A percentile compares a stretch with the other conserved stretches of the same genome.
These are phyloP conservation scores for Laticauda colubrina DNA, from an alignment of 2,113 vertebrate species.

Conservation along the genomic window DNA sequence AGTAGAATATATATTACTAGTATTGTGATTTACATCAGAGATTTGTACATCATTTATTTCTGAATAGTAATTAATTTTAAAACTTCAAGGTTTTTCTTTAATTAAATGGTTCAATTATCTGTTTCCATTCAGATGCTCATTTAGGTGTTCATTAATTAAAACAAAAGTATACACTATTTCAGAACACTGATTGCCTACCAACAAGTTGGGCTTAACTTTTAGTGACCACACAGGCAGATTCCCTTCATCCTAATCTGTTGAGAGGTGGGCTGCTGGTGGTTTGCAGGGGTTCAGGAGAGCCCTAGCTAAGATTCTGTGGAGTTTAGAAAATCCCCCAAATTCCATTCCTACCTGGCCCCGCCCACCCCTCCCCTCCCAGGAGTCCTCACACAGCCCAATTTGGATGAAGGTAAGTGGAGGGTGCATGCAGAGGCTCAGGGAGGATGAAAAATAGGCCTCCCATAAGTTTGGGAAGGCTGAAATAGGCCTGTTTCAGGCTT, in stretches of 20 bases:
- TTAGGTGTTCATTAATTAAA: neutral
- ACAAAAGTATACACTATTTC: neutral
- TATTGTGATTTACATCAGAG: neutral
- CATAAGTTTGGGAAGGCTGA: no score
- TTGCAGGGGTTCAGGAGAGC: no score
- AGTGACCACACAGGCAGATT: neutral
- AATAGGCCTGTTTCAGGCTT: no score
- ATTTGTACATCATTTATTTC: slow-evolving; percentile 31
- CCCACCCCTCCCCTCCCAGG: no score
- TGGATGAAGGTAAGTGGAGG: no score
- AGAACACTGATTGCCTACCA: neutral
- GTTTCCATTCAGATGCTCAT: neutral
- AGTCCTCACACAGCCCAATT: no score
- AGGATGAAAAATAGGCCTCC: no score
- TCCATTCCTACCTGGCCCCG: no score
- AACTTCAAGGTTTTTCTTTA: neutral
- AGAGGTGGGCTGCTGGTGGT: no score
- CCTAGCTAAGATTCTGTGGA: no score
- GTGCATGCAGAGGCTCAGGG: no score
- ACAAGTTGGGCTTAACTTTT: neutral
- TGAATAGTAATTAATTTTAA: slow-evolving; percentile 37
- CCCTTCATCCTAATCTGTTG: neutral
- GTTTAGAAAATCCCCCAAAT: no score
- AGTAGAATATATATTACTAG: neutral
- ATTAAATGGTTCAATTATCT: neutral